Evolutionary conservation across 2,888 invertebrate genomes (phyloP), one percentile per base, ranked within the genome.

Genomic region (Auanema freiburgensis): DNA sequence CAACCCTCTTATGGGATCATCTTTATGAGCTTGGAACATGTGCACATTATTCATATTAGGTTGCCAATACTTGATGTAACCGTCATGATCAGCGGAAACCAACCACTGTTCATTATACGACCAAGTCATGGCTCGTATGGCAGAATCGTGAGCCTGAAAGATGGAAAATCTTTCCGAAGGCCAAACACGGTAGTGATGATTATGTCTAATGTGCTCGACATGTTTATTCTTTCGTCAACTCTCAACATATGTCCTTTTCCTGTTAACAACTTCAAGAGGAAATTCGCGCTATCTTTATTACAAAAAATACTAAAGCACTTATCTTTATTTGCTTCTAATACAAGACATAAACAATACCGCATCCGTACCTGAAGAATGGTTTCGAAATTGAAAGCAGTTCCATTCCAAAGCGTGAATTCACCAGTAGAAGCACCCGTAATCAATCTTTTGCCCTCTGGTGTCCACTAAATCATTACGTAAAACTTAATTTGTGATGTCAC

Each of bases 41-140:
- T 98, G 97, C 64, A 99, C 98, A 88, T 98, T 98, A 88, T 99
- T 99, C 98, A 99, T 99, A 87, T 99, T 99, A 80, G 95, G 93
- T 88, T 99, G 98, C 98, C 98, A 99, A 87, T 99, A 99, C 85
- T 99, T 99, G 73, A 99, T 93, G 54, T 67, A 76, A 46, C 76
- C 76, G 42, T 70, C 71, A 23, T 97, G 96, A 87, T 99, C 98
- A 23, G 93, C 98, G 0, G 97, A 97, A 67, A 98, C 92, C 94
- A 99, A 95, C 98, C 98, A 99, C 79, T 92, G 91, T 87, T 97
- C 97, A 83, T 94, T 96, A 86, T 96, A 94, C 59, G 95, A 95
- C 98, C 98, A 99, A 53, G 93, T 92, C 96, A 99, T 96, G 60
- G 96, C 93, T 73, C 98, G 88, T n/a, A 98, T 96, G 12, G 97